phyloP scores from a whole-genome alignment of 2,113 vertebrate genomes.

The Scortum barcoo region DNA sequence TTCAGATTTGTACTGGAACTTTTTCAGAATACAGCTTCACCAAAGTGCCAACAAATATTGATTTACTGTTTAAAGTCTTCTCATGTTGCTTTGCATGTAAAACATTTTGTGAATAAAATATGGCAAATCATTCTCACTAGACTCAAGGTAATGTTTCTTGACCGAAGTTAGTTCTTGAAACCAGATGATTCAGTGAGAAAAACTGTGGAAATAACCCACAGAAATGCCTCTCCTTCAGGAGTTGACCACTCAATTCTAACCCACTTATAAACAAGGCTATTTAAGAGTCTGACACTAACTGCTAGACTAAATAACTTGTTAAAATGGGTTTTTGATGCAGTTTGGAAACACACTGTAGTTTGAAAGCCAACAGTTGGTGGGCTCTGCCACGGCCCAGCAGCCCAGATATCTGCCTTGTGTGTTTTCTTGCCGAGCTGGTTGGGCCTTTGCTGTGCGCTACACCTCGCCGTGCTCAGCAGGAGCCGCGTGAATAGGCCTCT shows the following conservation, averaged over 20 bases:
- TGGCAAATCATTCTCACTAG: background rate
- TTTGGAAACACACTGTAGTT: conserved; percentile 38
- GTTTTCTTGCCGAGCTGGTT: conserved; percentile 60
- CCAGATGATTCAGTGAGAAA: conserved; percentile 21
- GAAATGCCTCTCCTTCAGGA: conserved; percentile 14
- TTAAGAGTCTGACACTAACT: conserved; percentile 29
- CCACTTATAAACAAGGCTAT: conserved; percentile 19
- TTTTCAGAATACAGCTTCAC: conserved; percentile 2
- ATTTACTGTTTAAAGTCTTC: background rate
- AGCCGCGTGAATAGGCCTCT: conserved; percentile 76
- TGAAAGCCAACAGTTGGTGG: conserved; percentile 46
- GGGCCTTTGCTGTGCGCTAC: conserved; percentile 28
- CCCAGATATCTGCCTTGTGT: conserved; percentile 33
- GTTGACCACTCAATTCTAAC: conserved; percentile 15
- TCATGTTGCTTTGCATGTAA: background rate
- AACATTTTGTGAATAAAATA: conserved; percentile 1
- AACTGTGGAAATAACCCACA: conserved; percentile 24
- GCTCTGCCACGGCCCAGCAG: conserved; percentile 29
- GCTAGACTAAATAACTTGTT: conserved; percentile 40
- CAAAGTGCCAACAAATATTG: background rate
- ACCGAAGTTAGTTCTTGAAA: background rate
- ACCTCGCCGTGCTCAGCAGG: conserved; percentile 53
- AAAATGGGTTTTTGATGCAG: conserved; percentile 34
- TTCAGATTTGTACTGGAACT: conserved; percentile 3
- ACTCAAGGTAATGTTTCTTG: background rate